A percentile compares a stretch with the other conserved stretches of the same genome.
Evolutionary conservation across 2,797 vertebrate genomes (phyloP).

Genomic region (Amniataba percoides): DNA sequence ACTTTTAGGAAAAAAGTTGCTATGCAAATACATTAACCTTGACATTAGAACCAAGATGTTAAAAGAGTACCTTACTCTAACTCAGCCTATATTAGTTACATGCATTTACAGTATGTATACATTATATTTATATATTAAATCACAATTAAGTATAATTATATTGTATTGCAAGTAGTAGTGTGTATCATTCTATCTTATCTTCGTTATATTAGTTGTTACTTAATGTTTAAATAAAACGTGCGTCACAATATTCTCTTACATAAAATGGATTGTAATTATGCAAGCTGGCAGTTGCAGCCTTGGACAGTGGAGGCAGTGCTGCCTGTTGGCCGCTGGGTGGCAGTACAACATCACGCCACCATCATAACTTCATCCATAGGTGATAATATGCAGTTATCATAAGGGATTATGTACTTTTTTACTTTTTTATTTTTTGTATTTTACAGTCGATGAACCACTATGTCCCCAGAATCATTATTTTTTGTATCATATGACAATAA

Average conservation of each 20-base stretch:
- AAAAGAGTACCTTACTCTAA: background rate
- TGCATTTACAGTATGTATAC: background rate
- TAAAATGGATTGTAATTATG: slow-evolving; percentile 73
- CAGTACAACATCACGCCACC: slow-evolving; percentile 39
- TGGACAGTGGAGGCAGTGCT: background rate
- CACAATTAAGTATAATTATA: background rate
- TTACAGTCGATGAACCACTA: background rate
- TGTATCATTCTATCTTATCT: background rate
- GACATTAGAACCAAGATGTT: background rate
- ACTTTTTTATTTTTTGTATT: background rate
- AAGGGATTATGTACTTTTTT: background rate
- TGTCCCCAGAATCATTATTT: background rate
- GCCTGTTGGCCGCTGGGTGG: slow-evolving; percentile 16
- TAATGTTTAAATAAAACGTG: slow-evolving; percentile 32
- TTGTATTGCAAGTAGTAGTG: background rate
- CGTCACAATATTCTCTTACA: slow-evolving; percentile 64
- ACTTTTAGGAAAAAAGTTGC: background rate
- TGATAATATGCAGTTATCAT: background rate
- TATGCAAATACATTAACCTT: background rate
- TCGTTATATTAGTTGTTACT: background rate
- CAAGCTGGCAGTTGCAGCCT: slow-evolving; percentile 43
- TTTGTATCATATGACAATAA: background rate
- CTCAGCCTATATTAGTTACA: background rate
- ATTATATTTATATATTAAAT: background rate
- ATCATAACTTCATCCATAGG: background rate